Evolutionary conservation across 2,797 vertebrate species (phyloP).

Genomic region (Gadopsis bispinosus): DNA sequence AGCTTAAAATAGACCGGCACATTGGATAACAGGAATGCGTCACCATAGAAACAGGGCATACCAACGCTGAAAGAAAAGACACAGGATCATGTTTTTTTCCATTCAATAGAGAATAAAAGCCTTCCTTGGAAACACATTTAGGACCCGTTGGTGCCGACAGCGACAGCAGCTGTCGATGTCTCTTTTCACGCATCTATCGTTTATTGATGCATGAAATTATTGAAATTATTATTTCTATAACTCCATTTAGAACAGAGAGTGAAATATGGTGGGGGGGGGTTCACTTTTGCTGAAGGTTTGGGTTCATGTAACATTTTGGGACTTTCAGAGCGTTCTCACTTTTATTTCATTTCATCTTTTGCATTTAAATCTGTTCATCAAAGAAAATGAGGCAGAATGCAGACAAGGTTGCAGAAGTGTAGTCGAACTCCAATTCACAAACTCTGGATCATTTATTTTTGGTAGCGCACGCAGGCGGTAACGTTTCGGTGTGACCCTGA

Average conservation of each 20-base stretch:
- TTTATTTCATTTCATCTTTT: neutral
- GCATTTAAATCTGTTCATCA: neutral
- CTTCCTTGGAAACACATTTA: neutral
- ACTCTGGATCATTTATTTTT: neutral
- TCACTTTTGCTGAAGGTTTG: neutral
- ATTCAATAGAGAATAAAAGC: slow-evolving; percentile 13
- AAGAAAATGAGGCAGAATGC: neutral
- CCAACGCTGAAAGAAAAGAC: slow-evolving; percentile 2
- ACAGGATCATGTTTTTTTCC: neutral
- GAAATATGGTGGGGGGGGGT: neutral
- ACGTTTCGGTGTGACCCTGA: slow-evolving; percentile 16
- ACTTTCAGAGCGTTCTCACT: neutral
- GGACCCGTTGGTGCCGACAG: neutral
- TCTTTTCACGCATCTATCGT: neutral
- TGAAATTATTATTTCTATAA: no score
- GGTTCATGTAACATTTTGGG: neutral
- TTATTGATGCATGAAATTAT: neutral
- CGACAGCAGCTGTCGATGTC: accelerated
- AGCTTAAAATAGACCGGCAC: slow-evolving; percentile 40
- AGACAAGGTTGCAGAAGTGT: neutral
- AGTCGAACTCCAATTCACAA: neutral
- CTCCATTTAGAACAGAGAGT: neutral
- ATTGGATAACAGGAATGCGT: slow-evolving; percentile 5
- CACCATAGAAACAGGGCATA: slow-evolving; percentile 51
- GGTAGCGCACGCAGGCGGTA: no score